These are phyloP conservation scores for Platanista minor DNA, from an alignment of 2,113 vertebrate species.

Conservation along the genomic window DNA sequence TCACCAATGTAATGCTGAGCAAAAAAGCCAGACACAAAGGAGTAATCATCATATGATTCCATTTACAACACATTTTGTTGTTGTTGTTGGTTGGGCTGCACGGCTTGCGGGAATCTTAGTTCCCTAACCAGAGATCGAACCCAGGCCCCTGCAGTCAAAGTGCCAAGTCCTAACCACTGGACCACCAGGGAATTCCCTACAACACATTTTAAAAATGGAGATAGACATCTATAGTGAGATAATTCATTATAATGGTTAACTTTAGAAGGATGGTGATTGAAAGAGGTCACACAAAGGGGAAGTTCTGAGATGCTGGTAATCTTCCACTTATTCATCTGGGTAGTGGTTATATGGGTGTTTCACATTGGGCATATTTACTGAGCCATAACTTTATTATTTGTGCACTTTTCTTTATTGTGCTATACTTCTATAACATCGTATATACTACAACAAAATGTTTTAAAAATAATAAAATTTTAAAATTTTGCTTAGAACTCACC, in stretches of 20 bases:
- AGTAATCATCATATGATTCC: neutral
- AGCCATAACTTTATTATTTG: neutral
- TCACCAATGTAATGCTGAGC: neutral
- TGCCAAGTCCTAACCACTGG: neutral
- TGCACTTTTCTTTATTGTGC: neutral
- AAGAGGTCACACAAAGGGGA: neutral
- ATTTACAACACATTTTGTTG: neutral
- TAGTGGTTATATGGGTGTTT: neutral
- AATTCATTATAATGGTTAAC: neutral
- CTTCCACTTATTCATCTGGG: neutral
- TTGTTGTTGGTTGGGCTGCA: neutral
- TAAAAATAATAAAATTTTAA: neutral
- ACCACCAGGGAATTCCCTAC: neutral
- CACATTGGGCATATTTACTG: neutral
- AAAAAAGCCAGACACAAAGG: neutral
- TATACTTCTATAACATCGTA: neutral
- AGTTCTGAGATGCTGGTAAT: neutral
- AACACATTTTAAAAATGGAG: neutral
- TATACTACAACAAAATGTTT: neutral
- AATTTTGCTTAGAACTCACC: slow-evolving; percentile 77
- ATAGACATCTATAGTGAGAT: neutral
- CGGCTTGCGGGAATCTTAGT: neutral
- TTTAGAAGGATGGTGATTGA: neutral
- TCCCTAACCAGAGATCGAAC: neutral
- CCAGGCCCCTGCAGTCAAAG: neutral